Evolutionary conservation across 2,888 invertebrate genomes (phyloP).

Genomic region (Abrostola triplasia): DNA sequence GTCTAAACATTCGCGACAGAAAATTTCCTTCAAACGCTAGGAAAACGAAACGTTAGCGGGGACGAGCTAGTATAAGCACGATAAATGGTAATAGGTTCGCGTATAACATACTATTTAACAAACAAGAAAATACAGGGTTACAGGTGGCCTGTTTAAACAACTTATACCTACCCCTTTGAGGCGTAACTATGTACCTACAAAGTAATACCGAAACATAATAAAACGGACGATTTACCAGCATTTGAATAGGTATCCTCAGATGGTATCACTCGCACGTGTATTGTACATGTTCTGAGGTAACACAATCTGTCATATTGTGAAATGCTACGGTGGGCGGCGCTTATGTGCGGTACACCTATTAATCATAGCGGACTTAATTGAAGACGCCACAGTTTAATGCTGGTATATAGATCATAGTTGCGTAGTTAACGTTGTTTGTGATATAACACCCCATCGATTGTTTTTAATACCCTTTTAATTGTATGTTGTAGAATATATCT

Average conservation of each 20-base stretch:
- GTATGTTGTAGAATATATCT: no score
- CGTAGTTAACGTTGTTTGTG: constrained; percentile 28
- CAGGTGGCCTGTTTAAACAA: no score
- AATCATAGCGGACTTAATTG: constrained; percentile 50
- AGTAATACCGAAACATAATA: constrained; percentile 1
- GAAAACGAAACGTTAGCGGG: no score
- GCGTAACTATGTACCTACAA: background rate
- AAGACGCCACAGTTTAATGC: constrained; percentile 45
- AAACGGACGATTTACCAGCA: constrained; percentile 10
- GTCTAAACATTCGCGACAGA: background rate
- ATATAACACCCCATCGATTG: background rate
- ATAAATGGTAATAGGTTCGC: no score
- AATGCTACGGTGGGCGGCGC: constrained; percentile 47
- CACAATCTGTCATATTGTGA: constrained; percentile 38
- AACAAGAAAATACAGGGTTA: no score
- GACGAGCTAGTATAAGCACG: no score
- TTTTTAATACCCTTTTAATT: background rate
- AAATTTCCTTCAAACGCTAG: background rate
- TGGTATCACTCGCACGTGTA: constrained; percentile 21
- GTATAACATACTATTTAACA: no score
- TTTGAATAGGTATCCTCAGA: constrained; percentile 21
- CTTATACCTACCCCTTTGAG: no score
- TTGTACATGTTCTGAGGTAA: constrained; percentile 33
- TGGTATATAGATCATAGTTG: constrained; percentile 25
- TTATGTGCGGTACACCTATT: constrained; percentile 29